Base-by-base conservation (phyloP, 2,888 invertebrate genomes). In the Perizoma affinitatum region DNA sequence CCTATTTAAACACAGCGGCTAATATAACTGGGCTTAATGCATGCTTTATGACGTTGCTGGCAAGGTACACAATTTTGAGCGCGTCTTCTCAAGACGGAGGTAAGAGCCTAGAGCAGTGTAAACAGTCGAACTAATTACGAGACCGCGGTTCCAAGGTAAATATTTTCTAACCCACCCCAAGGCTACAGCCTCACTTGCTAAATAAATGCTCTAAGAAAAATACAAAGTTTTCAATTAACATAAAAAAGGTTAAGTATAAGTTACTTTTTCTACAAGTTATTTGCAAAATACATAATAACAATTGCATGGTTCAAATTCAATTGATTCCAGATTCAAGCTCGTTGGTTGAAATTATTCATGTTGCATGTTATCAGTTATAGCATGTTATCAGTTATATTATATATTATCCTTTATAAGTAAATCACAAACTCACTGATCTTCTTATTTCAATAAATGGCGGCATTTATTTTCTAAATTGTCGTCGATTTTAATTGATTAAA, bases 91-190 rank as follows among this genome's bases (percentile, higher is more conserved):
- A 64, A 61, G 57, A 61, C 64, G 56, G 61, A 66, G 63, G 63
- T 54, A 67, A 65, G 58, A 44, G 40, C 62, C 56, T 45, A 49
- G 63, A 51, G 62, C 58, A 75, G 68, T 56, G 83, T 80, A 84
- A 81, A 86, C 83, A 83, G 70, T 66, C 72, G 61, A 79, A 79
- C 80, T 84, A 86, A 86, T 86, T 85, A 83, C 76, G 76, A 79
- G 80, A 78, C 74, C 74, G 71, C 71, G 73, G 76, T 73, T 77
- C 65, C 70, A 76, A 68, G 66, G 79, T 77, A 82, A 84, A 83
- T 78, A 80, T 74, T 76, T 49, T 55, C 54, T 41, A 47, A 52
- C 54, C 58, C 51, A 47, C 58, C 51, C 62, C 45, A 43, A 51
- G 58, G 53, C 58, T 43, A 10, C 11, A 40, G 33, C 22, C n/a